Base-by-base conservation (phyloP, 2,113 vertebrate species). In the Verasper variegatus region DNA sequence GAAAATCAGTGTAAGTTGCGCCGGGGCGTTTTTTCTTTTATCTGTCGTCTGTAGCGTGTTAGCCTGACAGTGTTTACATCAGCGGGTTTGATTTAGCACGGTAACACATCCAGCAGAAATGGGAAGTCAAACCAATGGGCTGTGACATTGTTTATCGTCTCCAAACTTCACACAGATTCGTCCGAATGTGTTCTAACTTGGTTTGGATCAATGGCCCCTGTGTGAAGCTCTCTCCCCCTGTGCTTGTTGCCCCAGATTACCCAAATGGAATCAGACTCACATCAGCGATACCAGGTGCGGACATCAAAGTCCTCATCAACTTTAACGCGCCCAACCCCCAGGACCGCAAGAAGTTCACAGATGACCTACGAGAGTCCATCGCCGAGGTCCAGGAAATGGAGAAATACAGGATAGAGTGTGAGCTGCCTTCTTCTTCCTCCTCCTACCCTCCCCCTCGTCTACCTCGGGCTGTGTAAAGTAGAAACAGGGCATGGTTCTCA, bases 361-460 rank as follows among this genome's bases (percentile, higher is more conserved):
- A 98, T 17, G 97, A 99, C 88, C 94, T 99, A 57, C 95, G 98
- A 74, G 98, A 99, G 83, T 99, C 98, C 20, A 95, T 99, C 17
- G 97, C 97, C 0, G 97, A 99, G 85, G 98, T 99, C 60, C 98
- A 99, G 91, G 98, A 99, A 93, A 99, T 99, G 98, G 98, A 99
- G 94, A 99, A 99, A 91, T 97, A 98, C 95, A 96, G 98, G 86
- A 99, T 99, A 95, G 98, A 99, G 92, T 97, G 98, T 99, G 91
- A 97, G 97, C 88, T 88, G 66, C 80, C 85, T 80, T 42, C 10
- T 40, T n/a, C 17, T 5, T 63, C 71, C 13, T 42, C 9, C n/a
- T 26, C 10, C 58, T 61, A 24, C 66, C 62, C n/a, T 47, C 62
- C 74, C 76, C 18, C 11, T 67, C 18, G n/a, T 69, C 68, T 54